Base-by-base conservation (phyloP, 2,888 invertebrate species). In the Lepidonotus clava region DNA sequence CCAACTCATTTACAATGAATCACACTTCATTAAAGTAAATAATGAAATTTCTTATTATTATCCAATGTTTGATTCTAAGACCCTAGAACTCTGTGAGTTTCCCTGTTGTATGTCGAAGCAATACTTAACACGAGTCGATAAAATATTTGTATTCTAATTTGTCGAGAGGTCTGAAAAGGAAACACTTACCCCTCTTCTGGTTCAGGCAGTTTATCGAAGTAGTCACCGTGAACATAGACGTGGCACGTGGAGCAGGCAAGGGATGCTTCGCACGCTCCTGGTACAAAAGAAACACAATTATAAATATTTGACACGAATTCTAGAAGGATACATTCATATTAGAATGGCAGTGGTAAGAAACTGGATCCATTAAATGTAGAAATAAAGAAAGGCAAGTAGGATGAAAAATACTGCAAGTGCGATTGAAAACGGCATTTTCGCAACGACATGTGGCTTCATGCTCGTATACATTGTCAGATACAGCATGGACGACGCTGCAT, bases 191-290 rank as follows among this genome's bases (percentile, higher is more conserved):
- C 94, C 93, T 99, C 99, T 80, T 96, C 96, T 0, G 99, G 96
- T 83, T 95, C 95, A 0, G 97, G 96, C 87, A 99, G 94, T 93
- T 96, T 96, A 86, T 97, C 96, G 56, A 89, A 87, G 87, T 92
- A 93, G 40, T 97, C 95, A 76, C 96, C 95, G 86, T 97, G 95
- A 4, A 99, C 97, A 93, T 99, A 99, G 0, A 98, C 97, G 95
- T 99, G 99, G 92, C 99, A 99, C 0, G 99, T 99, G 28, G 98
- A 98, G 93, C 99, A 99, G 0, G 99, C 99, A 91, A 99, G 93
- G 0, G 99, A 99, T 0, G 99, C 99, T 95, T 99, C 99, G 95
- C 99, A 99, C 0, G 99, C 99, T 87, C 98, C 97, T 96, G 92
- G 6, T 91, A 46, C 6, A 46, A 46, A 11, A 6, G 8, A 46